These are phyloP conservation scores for Cygnus atratus DNA, from an alignment of 2,113 vertebrate genomes.

Conservation along the genomic window DNA sequence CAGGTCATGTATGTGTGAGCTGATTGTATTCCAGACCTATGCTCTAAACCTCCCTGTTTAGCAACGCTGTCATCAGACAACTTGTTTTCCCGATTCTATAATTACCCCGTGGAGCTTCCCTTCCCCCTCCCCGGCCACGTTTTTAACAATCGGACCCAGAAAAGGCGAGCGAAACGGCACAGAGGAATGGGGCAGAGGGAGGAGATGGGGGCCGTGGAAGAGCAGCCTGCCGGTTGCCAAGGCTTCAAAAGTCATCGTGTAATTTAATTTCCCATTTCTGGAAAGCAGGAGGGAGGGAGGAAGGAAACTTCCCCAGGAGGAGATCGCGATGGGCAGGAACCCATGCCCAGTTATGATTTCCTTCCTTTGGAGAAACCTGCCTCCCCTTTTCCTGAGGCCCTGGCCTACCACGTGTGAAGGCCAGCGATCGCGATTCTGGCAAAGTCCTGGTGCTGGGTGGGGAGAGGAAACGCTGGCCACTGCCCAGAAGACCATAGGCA, in stretches of 20 bases:
- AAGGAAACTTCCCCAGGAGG: slow-evolving; percentile 4
- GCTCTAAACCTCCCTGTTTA: slow-evolving; percentile 70
- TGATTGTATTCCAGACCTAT: slow-evolving; percentile 70
- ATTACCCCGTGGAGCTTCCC: slow-evolving; percentile 55
- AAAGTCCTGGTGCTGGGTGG: not conserved
- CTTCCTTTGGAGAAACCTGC: slow-evolving; percentile 51
- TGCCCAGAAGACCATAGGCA: not conserved
- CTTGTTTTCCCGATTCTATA: slow-evolving; percentile 73
- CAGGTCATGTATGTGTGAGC: slow-evolving; percentile 41
- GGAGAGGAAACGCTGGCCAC: not conserved
- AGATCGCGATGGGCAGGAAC: slow-evolving; percentile 1
- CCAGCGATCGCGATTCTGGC: not conserved
- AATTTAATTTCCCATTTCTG: slow-evolving; percentile 23
- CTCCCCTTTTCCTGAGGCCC: not conserved
- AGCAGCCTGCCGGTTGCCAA: not conserved
- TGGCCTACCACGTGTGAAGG: not conserved
- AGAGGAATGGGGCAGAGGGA: not conserved
- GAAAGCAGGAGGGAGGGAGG: fast-evolving
- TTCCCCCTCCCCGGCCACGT: not conserved
- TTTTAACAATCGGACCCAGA: slow-evolving; percentile 55
- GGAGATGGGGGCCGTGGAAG: not conserved
- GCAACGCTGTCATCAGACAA: slow-evolving; percentile 64
- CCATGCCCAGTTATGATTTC: slow-evolving; percentile 42
- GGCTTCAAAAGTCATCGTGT: not conserved
- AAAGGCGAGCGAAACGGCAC: not conserved